Base-by-base conservation (phyloP, 2,113 vertebrate genomes). In the Platycercus adscitus region DNA sequence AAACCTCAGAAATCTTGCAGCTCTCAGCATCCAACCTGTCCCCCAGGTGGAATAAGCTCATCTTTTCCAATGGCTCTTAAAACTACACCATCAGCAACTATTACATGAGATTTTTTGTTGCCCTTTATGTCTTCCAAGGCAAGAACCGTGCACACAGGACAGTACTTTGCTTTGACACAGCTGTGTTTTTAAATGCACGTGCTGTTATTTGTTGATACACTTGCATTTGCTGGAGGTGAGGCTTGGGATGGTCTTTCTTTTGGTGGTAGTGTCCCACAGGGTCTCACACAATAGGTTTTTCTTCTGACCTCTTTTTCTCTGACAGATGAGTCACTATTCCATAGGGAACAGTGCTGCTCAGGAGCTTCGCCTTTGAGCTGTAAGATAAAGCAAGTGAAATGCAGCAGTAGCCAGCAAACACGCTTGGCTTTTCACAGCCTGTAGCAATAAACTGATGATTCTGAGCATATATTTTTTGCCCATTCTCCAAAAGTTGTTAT, bases 21-120 rank as follows among this genome's bases (percentile, higher is more conserved):
- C 21, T 35, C 33, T 33, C 33, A 24, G 33, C 10, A 33, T 58
- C 56, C 23, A 58, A 15, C 33, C 13, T 24, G 21, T 58, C 56
- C 33, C 56, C 35, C 21, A 58, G 56, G 7, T 16, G 56, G 33
- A 58, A 58, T 58, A 35, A 58, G 13, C 13, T 58, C 33, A 24
- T 15, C 35, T 65, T 31, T 53, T 65, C 63, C 50, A 52, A 23
- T 16, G 11, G 9, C 20, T 24, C 11, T 26, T 77, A 33, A 70
- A 66, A 31, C 8, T 6, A 18, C 25, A 39, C n/a, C 11, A 13
- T 64, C 46, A 65, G 29, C 13, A 31, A 24, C 18, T 50, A 4
- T 20, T 2, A 1, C 4, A 24, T 20, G 13, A 35, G 15, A 10
- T 0, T 0, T 2, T 31, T 50, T 53, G 9, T 75, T 49, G 35